Base-by-base conservation (phyloP, 2,797 vertebrate genomes). In the Characodon lateralis region DNA sequence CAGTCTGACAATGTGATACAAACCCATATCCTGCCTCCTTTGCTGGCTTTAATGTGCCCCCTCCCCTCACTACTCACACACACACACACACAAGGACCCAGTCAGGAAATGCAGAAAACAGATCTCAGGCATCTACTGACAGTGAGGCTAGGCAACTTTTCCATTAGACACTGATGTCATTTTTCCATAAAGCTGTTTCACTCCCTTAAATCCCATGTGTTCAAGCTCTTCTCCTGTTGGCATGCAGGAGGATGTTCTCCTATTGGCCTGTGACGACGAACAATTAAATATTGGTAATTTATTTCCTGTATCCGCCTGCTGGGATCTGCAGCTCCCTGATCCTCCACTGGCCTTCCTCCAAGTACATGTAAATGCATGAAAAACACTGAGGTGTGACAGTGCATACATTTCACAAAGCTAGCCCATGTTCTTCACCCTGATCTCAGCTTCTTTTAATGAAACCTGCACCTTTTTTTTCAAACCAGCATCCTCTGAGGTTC, bases 31-130 rank as follows among this genome's bases (percentile, higher is more conserved):
- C 78, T 73, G 79, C 70, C 53, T 72, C 6, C 74, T 12, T 65
- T n/a, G 71, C 68, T 50, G 31, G 51, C 26, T 22, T 55, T 53
- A 51, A 70, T 56, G 43, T 3, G 6, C 61, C 18, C 31, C 18
- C 39, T 43, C 10, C 31, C 18, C 39, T 43, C n/a, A 26, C 7
- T 58, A n/a, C 5, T 28, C 12, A 28, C 26, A 16, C 12, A 28
- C 12, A 28, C 61, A 59, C 46, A 46, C 31, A 41, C 16, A 72
- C 48, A n/a, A 65, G n/a, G 74, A 48, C 78, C 63, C 51, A 59
- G 83, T 68, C 77, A 84, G 85, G 83, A 87, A 90, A 94, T 91
- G 83, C 84, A 92, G 73, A 92, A 92, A 93, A 89, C 92, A 93
- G 92, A 93, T 86, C 85, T 85, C 9, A 74, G 83, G 79, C 85